Conservation (phyloP, 2,888 invertebrate species). For the Hofmannophila pseudospretella region DNA sequence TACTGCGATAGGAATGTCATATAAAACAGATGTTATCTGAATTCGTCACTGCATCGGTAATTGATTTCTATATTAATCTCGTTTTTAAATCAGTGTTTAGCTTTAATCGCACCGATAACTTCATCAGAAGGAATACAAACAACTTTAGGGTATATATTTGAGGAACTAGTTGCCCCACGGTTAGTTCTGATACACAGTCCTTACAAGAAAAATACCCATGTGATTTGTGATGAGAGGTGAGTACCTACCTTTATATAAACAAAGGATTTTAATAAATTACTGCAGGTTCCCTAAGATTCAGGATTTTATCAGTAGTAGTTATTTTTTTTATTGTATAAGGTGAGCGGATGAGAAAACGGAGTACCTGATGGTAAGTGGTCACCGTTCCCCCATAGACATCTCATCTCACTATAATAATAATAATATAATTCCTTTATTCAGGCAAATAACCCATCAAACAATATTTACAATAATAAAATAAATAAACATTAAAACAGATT, state of each 20-base stretch:
- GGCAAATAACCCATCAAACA: too few relatives aligned
- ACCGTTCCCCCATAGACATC: too few relatives aligned
- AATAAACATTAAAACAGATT: too few relatives aligned
- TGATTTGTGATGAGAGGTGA: constrained; percentile 35
- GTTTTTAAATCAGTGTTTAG: constrained; percentile 24
- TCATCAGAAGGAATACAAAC: constrained; percentile 16
- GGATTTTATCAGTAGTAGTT: too few relatives aligned
- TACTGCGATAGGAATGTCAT: too few relatives aligned
- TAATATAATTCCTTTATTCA: too few relatives aligned
- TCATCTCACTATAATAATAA: too few relatives aligned
- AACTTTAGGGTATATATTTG: constrained; percentile 30
- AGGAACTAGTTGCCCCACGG: constrained; percentile 20
- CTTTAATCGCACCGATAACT: constrained; percentile 21
- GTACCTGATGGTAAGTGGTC: too few relatives aligned
- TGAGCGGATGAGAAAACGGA: too few relatives aligned
- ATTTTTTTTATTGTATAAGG: too few relatives aligned
- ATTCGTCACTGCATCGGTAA: constrained; percentile 2
- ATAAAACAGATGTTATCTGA: neutral
- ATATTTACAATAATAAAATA: too few relatives aligned
- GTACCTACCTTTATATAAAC: constrained; percentile 6
- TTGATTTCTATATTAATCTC: constrained; percentile 5
- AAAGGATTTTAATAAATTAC: neutral
- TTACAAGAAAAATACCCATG: constrained; percentile 12
- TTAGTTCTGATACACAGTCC: constrained; percentile 28
- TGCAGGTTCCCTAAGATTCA: too few relatives aligned